These are phyloP conservation scores for Cynodonichthys magdalenae DNA, from an alignment of 2,797 vertebrate species.

Conservation along the genomic window DNA sequence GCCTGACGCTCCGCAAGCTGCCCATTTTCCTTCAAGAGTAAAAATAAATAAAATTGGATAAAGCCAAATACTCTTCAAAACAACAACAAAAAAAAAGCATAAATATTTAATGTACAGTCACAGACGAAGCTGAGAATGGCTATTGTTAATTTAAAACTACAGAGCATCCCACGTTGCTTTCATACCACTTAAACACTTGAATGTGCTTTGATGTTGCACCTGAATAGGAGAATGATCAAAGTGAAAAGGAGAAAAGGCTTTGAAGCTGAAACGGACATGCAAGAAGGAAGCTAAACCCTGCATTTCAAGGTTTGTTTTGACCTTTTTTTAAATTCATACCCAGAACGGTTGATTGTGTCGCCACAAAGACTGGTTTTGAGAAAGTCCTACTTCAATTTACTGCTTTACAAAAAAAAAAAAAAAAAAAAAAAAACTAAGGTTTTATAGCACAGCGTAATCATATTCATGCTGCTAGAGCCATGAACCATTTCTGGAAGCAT, in stretches of 20 bases:
- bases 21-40: slow-evolving; percentile 81
- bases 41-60: background rate
- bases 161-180: background rate
- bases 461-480: background rate
- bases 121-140: no score
- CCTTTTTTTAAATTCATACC: slow-evolving; percentile 26
- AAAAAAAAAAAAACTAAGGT: background rate
- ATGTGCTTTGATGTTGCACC: background rate
- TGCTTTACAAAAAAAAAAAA: background rate
- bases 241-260: slow-evolving; percentile 25
- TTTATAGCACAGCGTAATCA: background rate
- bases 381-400: slow-evolving; percentile 1
- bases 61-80: background rate
- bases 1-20: slow-evolving; percentile 88
- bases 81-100: background rate
- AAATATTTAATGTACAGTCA: background rate
- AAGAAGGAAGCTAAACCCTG: slow-evolving; percentile 30
- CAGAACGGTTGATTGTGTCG: slow-evolving; percentile 11
- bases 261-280: slow-evolving; percentile 3
- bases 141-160: background rate
- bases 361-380: no score
- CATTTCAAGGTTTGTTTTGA: slow-evolving; percentile 40
- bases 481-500: no score
- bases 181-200: background rate
- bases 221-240: background rate